Conservation (phyloP, 2,797 vertebrate species). For the Dicrostonyx torquatus region DNA sequence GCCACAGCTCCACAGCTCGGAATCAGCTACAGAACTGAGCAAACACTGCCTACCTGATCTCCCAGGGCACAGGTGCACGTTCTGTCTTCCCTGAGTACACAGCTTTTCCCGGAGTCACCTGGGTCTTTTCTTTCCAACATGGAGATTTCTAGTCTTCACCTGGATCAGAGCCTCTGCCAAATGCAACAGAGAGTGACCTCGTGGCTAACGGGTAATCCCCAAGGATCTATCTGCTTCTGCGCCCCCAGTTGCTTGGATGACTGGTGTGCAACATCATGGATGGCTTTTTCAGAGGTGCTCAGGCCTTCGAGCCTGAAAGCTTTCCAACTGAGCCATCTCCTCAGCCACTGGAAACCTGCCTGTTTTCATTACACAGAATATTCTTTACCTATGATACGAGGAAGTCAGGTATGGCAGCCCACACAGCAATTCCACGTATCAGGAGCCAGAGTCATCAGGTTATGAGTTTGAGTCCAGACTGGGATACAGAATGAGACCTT, state of each 20-base stretch:
- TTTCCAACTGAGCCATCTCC: neutral
- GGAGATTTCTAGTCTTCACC: too few relatives aligned
- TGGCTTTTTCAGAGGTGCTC: neutral
- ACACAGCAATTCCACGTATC: neutral
- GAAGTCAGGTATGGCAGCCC: neutral
- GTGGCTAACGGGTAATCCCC: neutral
- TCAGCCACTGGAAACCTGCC: neutral
- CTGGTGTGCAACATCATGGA: neutral
- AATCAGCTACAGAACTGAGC: neutral
- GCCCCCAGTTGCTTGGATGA: neutral
- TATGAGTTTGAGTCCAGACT: neutral
- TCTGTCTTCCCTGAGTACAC: neutral
- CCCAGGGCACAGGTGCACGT: too few relatives aligned
- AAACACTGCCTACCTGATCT: neutral
- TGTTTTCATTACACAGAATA: neutral
- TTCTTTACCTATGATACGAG: neutral
- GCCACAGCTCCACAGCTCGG: too few relatives aligned
- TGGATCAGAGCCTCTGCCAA: neutral
- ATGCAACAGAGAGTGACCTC: neutral
- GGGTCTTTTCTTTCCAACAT: neutral
- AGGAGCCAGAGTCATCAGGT: too few relatives aligned
- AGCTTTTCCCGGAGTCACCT: neutral
- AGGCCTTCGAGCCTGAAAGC: neutral
- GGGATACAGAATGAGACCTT: neutral
- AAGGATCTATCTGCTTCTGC: neutral